phyloP scores from a whole-genome alignment of 64 coral and sea anemone genomes.

The Pachyseris speciosa region DNA sequence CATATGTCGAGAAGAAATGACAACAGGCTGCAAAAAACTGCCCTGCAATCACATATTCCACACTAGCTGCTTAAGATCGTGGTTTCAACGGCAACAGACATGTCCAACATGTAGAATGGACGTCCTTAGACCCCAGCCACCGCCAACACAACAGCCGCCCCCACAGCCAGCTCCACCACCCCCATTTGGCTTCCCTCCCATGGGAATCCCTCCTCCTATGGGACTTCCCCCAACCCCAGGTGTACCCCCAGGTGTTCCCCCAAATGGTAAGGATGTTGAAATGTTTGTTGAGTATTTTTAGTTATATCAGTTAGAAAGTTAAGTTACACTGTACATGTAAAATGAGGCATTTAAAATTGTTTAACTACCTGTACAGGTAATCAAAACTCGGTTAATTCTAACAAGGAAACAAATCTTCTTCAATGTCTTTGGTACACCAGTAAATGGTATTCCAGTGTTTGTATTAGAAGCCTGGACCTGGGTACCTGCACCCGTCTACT shows the following conservation, averaged over 20 bases:
- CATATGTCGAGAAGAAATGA: conserved; percentile 98
- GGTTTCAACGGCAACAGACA: conserved; percentile 98
- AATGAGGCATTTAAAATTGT: no score
- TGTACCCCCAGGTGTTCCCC: conserved; percentile 5
- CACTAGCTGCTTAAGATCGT: conserved; percentile 93
- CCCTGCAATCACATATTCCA: conserved; percentile 99
- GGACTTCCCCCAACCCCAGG: not conserved
- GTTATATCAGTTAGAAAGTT: no score
- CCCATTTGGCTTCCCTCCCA: conserved; percentile 53
- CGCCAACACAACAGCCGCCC: conserved; percentile 55
- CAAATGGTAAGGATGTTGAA: not conserved
- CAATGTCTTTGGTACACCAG: no score
- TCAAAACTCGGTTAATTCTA: no score
- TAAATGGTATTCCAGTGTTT: no score
- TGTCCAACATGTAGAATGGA: conserved; percentile 98
- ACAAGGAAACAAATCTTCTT: no score
- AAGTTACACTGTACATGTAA: no score
- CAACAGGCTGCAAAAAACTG: conserved; percentile 93
- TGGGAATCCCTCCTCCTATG: conserved; percentile 16
- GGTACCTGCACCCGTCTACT: no score
- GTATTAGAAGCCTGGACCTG: no score
- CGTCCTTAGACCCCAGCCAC: conserved; percentile 73
- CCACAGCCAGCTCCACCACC: conserved; percentile 63
- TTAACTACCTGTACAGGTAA: no score
- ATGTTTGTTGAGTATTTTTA: no score